These are phyloP conservation scores for Cynaeus angustus DNA, from an alignment of 2,888 invertebrate species.

Conservation along the genomic window DNA sequence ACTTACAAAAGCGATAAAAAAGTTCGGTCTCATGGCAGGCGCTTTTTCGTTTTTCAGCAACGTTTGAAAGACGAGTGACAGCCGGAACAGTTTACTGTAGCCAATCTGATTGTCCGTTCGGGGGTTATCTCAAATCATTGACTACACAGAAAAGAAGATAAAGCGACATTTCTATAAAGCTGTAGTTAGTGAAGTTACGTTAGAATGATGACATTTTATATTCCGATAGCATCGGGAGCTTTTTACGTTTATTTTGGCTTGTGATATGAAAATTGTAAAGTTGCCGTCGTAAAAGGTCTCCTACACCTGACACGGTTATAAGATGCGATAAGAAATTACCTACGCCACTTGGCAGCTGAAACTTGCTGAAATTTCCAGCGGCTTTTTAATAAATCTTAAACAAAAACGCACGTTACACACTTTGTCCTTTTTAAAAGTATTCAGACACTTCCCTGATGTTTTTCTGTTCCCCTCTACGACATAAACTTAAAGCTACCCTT, in stretches of 20 bases:
- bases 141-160: conserved; percentile 29
- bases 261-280: conserved; percentile 38
- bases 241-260: conserved; percentile 26
- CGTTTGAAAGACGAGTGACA: conserved; percentile 41
- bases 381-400: conserved; percentile 42
- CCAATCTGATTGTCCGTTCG: conserved; percentile 39
- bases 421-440: conserved; percentile 41
- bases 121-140: conserved; percentile 34
- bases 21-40: conserved; percentile 12
- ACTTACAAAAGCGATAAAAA: conserved; percentile 35
- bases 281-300: conserved; percentile 24
- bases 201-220: conserved; percentile 33
- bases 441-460: conserved; percentile 41
- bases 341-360: conserved; percentile 34
- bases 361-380: conserved; percentile 26
- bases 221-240: conserved; percentile 28
- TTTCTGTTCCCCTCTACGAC: conserved; percentile 29
- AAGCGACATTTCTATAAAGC: conserved; percentile 24
- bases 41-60: conserved; percentile 36
- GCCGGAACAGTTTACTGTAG: conserved; percentile 36
- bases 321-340: conserved; percentile 36
- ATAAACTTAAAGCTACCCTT: conserved; percentile 45
- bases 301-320: conserved; percentile 44
- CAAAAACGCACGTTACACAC: conserved; percentile 27
- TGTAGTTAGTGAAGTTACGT: conserved; percentile 27